These are phyloP conservation scores for Drosophila insularis DNA, from an alignment of 1,140 invertebrate species.

Conservation along the genomic window DNA sequence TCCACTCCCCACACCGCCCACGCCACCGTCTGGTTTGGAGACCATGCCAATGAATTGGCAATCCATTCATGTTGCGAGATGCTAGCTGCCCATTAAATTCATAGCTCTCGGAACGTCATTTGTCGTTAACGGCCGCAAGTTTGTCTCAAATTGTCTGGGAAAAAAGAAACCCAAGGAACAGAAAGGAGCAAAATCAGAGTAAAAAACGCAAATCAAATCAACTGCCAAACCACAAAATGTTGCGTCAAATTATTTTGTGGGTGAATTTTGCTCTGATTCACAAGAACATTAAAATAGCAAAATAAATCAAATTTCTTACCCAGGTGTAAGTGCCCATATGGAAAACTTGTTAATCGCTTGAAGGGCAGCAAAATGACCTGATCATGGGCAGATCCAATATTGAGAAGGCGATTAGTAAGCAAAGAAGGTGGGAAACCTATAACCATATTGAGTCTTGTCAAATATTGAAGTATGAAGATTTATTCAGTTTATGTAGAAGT, in stretches of 20 bases:
- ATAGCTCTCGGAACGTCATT: slow-evolving; percentile 73
- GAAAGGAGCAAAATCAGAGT: not conserved
- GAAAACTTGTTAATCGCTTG: too few relatives aligned
- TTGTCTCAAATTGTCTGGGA: slow-evolving; percentile 47
- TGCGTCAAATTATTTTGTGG: slow-evolving; percentile 18
- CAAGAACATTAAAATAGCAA: too few relatives aligned
- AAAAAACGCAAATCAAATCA: slow-evolving; percentile 34
- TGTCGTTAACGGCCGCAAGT: slow-evolving; percentile 70
- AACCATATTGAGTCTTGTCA: too few relatives aligned
- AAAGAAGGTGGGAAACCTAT: too few relatives aligned
- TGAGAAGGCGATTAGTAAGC: too few relatives aligned
- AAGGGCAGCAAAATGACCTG: too few relatives aligned
- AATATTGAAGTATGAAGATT: too few relatives aligned
- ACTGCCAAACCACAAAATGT: slow-evolving; percentile 32
- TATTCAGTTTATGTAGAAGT: too few relatives aligned
- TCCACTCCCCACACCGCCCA: too few relatives aligned
- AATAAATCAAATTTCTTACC: too few relatives aligned
- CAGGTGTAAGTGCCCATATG: too few relatives aligned
- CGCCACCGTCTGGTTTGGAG: slow-evolving; percentile 1
- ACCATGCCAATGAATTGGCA: slow-evolving; percentile 19
- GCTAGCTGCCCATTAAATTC: slow-evolving; percentile 64
- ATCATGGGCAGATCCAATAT: too few relatives aligned
- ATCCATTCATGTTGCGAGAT: slow-evolving; percentile 57
- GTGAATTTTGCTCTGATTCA: not conserved
- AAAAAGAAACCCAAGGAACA: not conserved